Evolutionary conservation across 30 jellyfish, hydroid and myxozoan genomes (phyloP).

Genomic region (Rhopilema esculentum): DNA sequence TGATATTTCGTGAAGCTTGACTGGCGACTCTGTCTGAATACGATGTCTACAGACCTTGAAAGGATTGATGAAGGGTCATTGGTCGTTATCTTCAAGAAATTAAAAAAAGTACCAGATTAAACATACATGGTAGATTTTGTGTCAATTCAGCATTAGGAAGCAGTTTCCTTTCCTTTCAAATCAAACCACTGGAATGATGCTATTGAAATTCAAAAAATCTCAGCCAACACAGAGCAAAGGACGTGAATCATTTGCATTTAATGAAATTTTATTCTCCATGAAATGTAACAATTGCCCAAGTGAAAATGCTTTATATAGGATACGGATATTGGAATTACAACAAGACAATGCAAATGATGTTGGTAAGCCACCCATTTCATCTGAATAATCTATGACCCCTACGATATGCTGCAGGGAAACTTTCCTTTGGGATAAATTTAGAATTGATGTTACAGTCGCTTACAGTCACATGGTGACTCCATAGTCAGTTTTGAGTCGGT

Average conservation of each 20-base stretch:
- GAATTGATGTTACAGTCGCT: not conserved
- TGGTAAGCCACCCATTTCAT: not conserved
- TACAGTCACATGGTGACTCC: too few species aligned
- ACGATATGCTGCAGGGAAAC: not conserved
- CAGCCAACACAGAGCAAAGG: not conserved
- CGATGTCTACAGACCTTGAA: not conserved
- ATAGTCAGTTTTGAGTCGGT: too few species aligned
- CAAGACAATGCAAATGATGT: not conserved
- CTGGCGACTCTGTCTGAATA: not conserved
- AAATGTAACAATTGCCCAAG: not conserved
- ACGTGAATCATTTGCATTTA: not conserved
- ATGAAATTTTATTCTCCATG: not conserved
- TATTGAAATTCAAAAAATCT: not conserved
- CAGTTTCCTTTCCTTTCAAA: not conserved
- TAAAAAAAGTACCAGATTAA: not conserved
- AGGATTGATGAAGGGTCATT: not conserved
- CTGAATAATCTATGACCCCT: not conserved
- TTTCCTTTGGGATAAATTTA: not conserved
- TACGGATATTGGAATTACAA: not conserved
- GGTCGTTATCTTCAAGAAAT: not conserved
- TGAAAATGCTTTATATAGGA: not conserved
- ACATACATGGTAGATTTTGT: not conserved
- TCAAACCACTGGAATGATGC: not conserved
- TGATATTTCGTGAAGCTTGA: not conserved
- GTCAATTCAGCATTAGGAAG: not conserved